Conservation (phyloP, 2,113 vertebrate species). For the Callospermophilus lateralis region DNA sequence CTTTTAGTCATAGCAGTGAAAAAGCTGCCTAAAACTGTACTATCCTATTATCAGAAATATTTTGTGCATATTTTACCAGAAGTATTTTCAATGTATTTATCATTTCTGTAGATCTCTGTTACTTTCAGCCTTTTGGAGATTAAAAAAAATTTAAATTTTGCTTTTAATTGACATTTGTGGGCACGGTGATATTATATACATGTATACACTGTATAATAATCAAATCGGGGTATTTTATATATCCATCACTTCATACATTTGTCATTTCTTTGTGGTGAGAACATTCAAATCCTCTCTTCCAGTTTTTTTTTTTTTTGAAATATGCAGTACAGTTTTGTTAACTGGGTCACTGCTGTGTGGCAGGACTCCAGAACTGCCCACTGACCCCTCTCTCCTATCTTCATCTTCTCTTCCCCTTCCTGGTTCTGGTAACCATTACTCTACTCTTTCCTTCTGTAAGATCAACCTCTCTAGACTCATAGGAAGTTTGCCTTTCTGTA, state of each 20-base stretch:
- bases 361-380: not conserved
- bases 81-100: not conserved
- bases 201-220: not conserved
- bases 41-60: constrained; percentile 19
- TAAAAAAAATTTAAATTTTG: not conserved
- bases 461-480: not conserved
- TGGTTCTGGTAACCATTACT: not conserved
- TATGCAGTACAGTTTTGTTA: not conserved
- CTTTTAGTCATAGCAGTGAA: too few species aligned
- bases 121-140: constrained; percentile 35
- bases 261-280: not conserved
- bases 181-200: not conserved
- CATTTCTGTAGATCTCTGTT: not conserved
- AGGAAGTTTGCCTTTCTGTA: not conserved
- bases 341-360: not conserved
- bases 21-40: too few species aligned
- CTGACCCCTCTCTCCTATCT: not conserved
- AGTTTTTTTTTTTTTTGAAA: not conserved
- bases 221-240: not conserved
- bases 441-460: not conserved
- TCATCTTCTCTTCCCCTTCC: not conserved
- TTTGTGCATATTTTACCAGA: constrained; percentile 11
- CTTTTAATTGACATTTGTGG: not conserved
- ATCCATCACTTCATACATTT: not conserved
- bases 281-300: not conserved